Base-by-base conservation (phyloP, 2,888 invertebrate genomes). In the Tipula helvola region DNA sequence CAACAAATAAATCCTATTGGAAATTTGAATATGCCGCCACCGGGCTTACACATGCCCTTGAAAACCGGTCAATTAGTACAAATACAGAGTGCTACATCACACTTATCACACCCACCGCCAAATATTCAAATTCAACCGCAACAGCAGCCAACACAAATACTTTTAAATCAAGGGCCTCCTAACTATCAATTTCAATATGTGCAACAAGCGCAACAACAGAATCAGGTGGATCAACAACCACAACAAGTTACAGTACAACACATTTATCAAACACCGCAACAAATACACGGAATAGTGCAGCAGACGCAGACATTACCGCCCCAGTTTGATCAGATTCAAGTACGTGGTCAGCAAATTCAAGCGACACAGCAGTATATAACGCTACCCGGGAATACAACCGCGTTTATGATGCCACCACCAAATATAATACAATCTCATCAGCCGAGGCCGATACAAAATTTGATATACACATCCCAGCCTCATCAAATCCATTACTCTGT, bases 351-450 rank as follows among this genome's bases (percentile, higher is more conserved):
- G 41, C 88, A 88, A 85, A 84, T 88, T 47, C 88, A 88, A 44
- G 71, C 87, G n/a, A 86, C 87, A 3, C 89, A 89, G 83, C 89
- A 89, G 28, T 89, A 87, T 87, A 89, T 89, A 10, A 88, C 89
- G 0, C 88, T 89, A 7, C 89, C 89, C 36, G 89, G 89, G 0
- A 89, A 88, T 85, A 89, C 89, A n/a, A 39, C 84, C 5, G 88
- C 89, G 0, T 89, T 88, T 57, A 89, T 89, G 89, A 88, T 89
- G 85, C 89, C 89, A 7, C 89, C 89, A 8, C 89, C 89, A 41
- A 89, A 89, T 85, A 88, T 89, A 83, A 88, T 88, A n/a, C 86
- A 86, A 44, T 28, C 86, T n/a, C 12, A 87, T 36, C 88, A 88
- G 86, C 13, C 87, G 5, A 88, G 87, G 8, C 88, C 87, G 52